Conservation (phyloP, 2,888 invertebrate genomes). For the Antheraea assamensis region DNA sequence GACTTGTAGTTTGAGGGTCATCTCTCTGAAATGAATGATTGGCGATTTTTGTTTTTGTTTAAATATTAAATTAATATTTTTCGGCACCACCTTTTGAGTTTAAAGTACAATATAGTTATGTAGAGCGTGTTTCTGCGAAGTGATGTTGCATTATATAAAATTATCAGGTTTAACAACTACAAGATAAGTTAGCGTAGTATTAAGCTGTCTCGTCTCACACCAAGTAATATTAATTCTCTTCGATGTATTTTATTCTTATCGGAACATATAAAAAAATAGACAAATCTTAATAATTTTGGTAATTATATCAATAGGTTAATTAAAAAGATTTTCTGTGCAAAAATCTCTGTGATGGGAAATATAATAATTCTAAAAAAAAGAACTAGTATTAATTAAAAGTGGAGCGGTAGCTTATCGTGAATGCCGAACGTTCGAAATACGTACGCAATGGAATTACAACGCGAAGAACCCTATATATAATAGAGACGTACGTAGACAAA, state of each 20-base stretch:
- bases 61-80: slow-evolving; percentile 71
- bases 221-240: slow-evolving; percentile 67
- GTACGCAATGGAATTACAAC: slow-evolving; percentile 18
- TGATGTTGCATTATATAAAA: slow-evolving; percentile 34
- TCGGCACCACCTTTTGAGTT: slow-evolving; percentile 80
- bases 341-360: slow-evolving; percentile 79
- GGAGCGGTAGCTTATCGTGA: slow-evolving; percentile 60
- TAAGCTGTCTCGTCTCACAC: slow-evolving; percentile 76
- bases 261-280: slow-evolving; percentile 69
- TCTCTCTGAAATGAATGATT: slow-evolving; percentile 70
- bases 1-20: slow-evolving; percentile 62
- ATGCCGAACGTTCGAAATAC: slow-evolving; percentile 36
- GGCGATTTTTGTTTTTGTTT: slow-evolving; percentile 68
- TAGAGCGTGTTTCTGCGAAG: slow-evolving; percentile 60
- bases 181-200: slow-evolving; percentile 70
- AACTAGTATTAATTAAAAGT: slow-evolving; percentile 76
- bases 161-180: slow-evolving; percentile 66
- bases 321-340: slow-evolving; percentile 72
- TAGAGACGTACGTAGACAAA: too few species aligned
- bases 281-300: slow-evolving; percentile 70
- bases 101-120: slow-evolving; percentile 80
- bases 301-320: slow-evolving; percentile 78
- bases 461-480: too few species aligned
- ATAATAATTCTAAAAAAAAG: slow-evolving; percentile 66
- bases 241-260: slow-evolving; percentile 56